These are phyloP conservation scores for Apus apus DNA, from an alignment of 2,113 vertebrate genomes.

Conservation along the genomic window DNA sequence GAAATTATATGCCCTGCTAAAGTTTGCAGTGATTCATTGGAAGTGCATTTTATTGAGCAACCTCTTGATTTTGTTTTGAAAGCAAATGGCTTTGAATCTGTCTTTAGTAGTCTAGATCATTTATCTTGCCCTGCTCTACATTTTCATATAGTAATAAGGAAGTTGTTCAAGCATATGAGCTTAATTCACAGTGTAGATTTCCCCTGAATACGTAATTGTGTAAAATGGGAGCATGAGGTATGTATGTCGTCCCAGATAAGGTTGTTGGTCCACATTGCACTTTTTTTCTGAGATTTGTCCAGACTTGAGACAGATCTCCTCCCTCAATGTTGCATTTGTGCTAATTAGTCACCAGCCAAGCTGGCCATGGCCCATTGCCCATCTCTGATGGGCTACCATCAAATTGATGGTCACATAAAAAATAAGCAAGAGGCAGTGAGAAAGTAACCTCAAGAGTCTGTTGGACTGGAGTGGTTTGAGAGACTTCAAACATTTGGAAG, in stretches of 20 bases:
- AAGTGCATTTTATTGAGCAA: slow-evolving; percentile 38
- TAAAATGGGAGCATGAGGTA: background rate
- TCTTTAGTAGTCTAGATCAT: background rate
- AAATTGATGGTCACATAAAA: background rate
- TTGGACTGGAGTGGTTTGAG: background rate
- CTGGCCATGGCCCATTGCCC: background rate
- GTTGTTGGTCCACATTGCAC: background rate
- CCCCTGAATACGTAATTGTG: background rate
- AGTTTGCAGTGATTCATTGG: slow-evolving; percentile 21
- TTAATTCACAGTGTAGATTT: background rate
- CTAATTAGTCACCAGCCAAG: background rate
- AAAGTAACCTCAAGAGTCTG: background rate
- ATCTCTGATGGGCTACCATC: background rate
- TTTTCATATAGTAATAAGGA: slow-evolving; percentile 6
- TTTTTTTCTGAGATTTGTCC: background rate
- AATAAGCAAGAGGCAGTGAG: background rate
- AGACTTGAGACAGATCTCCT: background rate
- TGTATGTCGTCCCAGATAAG: background rate
- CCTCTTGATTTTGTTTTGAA: slow-evolving; percentile 31
- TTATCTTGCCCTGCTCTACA: slow-evolving; percentile 17
- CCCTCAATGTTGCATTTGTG: background rate
- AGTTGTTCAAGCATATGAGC: background rate
- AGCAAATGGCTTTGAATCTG: slow-evolving; percentile 14
- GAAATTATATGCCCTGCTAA: background rate
- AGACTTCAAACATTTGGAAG: background rate